These are phyloP conservation scores for Vidua macroura DNA, from an alignment of 2,113 vertebrate genomes.

Conservation along the genomic window DNA sequence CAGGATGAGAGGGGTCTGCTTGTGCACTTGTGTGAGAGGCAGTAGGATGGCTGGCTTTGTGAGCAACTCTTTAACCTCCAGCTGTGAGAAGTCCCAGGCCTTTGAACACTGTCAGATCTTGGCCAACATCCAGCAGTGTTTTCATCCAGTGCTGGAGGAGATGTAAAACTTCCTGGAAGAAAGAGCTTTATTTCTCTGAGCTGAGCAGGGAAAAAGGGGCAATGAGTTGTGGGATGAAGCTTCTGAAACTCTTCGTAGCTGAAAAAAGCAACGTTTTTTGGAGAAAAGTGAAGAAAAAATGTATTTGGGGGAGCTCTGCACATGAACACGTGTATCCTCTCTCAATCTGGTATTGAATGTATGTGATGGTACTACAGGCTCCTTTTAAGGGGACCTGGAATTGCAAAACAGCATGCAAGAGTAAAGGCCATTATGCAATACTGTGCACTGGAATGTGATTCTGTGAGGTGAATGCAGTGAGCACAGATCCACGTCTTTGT, in stretches of 20 bases:
- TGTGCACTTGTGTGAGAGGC: conserved; percentile 15
- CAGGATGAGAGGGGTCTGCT: conserved; percentile 17
- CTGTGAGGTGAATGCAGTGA: background rate
- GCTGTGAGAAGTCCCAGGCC: conserved; percentile 30
- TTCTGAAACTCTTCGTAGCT: background rate
- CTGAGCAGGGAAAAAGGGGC: background rate
- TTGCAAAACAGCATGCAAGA: background rate
- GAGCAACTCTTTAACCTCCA: conserved; percentile 33
- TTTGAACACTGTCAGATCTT: conserved; percentile 41
- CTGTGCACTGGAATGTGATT: background rate
- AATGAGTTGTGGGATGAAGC: background rate
- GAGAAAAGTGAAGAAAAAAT: background rate
- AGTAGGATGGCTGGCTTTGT: conserved; percentile 21
- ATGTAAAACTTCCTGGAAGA: background rate
- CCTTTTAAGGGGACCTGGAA: background rate
- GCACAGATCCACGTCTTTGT: background rate
- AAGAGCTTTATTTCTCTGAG: background rate
- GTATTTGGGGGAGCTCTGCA: background rate
- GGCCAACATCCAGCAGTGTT: conserved; percentile 36
- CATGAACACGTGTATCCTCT: background rate
- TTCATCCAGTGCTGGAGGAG: conserved; percentile 18
- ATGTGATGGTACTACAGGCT: background rate
- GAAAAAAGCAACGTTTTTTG: background rate
- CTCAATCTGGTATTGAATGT: background rate
- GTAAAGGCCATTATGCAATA: background rate